Conservation (phyloP, 2,113 vertebrate genomes). For the Onychorhynchus coronatus region DNA sequence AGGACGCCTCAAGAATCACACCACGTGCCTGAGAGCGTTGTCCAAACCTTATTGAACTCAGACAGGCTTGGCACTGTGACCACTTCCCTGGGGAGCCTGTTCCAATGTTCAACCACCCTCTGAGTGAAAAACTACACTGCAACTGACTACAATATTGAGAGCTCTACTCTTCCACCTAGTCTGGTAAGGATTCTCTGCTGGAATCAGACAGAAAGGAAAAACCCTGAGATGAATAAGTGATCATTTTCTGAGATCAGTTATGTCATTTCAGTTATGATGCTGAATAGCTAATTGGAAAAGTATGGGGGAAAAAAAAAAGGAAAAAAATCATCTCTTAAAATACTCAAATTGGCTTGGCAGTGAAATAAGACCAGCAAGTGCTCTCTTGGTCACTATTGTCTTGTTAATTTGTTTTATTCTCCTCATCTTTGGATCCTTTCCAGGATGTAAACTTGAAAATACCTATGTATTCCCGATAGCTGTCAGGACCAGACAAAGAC, state of each 20-base stretch:
- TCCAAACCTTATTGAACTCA: background rate
- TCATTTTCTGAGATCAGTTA: background rate
- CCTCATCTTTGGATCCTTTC: background rate
- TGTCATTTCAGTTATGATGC: background rate
- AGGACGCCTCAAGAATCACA: background rate
- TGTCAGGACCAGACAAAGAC: background rate
- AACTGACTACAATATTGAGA: background rate
- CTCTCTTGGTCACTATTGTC: background rate
- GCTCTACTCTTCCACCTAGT: background rate
- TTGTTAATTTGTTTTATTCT: background rate
- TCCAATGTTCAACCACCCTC: background rate
- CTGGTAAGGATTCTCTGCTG: background rate
- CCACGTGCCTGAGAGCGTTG: background rate
- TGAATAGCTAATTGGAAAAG: background rate
- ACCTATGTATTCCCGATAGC: background rate
- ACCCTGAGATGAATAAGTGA: background rate
- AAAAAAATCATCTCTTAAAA: background rate
- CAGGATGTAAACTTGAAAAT: rapidly evolving
- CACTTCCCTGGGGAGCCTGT: background rate
- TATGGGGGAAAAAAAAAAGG: background rate
- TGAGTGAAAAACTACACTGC: background rate
- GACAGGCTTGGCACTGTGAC: background rate
- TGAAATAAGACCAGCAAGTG: background rate
- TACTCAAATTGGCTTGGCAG: background rate
- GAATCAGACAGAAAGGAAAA: background rate